Percentiles rank a stretch among this genome's conserved stretches.
These are phyloP conservation scores for Gambelia wislizenii DNA, from an alignment of 2,797 vertebrate genomes.

Conservation along the genomic window DNA sequence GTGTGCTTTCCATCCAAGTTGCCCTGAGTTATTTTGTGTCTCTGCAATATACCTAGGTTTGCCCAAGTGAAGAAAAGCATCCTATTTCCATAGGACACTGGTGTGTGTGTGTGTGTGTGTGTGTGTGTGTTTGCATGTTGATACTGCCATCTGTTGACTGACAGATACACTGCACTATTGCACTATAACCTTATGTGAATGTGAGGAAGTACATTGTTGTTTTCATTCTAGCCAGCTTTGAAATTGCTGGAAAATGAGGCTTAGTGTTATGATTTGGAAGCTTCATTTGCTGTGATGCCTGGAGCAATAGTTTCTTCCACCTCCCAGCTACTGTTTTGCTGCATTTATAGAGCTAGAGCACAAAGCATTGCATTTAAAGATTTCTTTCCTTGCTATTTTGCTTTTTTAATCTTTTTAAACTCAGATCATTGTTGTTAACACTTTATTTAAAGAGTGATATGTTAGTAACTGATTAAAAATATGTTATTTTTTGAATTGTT, in stretches of 20 bases:
- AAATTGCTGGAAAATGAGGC: background rate
- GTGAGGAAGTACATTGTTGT: no score
- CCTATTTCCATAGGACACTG: no score
- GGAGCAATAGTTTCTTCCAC: background rate
- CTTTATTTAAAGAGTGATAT: background rate
- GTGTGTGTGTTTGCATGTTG: background rate
- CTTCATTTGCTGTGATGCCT: background rate
- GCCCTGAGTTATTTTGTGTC: background rate
- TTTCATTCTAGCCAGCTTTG: background rate
- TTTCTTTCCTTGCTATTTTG: background rate
- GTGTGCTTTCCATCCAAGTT: background rate
- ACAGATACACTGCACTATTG: background rate
- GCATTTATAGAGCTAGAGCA: background rate
- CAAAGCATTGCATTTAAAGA: background rate
- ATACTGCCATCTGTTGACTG: background rate
- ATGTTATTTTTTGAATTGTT: background rate
- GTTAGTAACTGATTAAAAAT: background rate
- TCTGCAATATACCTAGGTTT: background rate
- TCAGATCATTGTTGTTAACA: background rate
- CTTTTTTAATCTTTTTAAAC: background rate
- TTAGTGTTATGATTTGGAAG: background rate
- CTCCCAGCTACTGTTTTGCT: background rate
- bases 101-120: background rate
- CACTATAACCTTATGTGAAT: background rate
- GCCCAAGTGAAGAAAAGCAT: background rate